These are phyloP conservation scores for Orycteropus afer DNA, from an alignment of 2,113 vertebrate species.

Conservation along the genomic window DNA sequence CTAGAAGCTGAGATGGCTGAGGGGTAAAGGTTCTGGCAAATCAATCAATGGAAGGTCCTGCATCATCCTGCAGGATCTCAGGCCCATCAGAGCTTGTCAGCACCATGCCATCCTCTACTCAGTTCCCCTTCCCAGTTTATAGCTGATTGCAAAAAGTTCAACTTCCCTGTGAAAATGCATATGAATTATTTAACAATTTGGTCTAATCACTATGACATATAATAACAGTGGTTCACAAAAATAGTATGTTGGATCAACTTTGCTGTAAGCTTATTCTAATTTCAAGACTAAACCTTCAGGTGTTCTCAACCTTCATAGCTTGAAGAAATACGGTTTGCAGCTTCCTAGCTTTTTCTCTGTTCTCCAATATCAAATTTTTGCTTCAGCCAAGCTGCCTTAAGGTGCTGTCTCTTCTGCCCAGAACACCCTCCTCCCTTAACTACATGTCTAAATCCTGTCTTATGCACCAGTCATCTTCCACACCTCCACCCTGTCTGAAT, in stretches of 20 bases:
- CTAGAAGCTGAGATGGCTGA: neutral
- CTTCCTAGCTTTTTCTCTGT: neutral
- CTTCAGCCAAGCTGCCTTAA: neutral
- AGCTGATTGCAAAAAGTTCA: neutral
- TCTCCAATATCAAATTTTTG: neutral
- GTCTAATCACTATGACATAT: neutral
- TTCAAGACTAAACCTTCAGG: neutral
- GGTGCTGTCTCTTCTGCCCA: neutral
- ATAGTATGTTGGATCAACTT: neutral
- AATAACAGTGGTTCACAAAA: neutral
- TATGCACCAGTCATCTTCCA: neutral
- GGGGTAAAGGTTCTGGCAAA: neutral
- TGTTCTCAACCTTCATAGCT: neutral
- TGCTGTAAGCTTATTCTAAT: neutral
- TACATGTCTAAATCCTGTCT: neutral
- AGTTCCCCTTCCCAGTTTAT: neutral
- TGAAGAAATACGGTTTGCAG: neutral
- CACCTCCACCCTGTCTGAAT: neutral
- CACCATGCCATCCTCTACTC: neutral
- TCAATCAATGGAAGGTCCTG: neutral
- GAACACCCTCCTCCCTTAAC: neutral
- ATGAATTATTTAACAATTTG: neutral
- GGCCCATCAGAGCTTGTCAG: neutral
- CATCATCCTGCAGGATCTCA: neutral
- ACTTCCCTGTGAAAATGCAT: neutral